Conservation (phyloP, 2,888 invertebrate genomes). For the Busseola fusca region DNA sequence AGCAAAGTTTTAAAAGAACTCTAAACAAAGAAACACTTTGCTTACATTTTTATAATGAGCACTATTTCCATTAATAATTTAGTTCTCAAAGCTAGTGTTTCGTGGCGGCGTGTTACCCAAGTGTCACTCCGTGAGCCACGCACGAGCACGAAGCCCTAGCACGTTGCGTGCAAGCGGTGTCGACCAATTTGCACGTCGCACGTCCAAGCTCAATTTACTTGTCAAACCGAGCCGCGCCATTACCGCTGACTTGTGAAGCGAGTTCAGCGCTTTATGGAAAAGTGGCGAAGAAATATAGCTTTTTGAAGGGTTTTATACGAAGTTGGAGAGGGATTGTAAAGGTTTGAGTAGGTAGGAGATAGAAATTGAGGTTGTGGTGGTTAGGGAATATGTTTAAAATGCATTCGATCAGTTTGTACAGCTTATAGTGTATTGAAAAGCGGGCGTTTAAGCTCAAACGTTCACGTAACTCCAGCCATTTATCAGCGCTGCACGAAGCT, state of each 20-base stretch:
- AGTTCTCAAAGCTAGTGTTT: conserved; percentile 57
- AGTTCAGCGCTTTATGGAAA: conserved; percentile 59
- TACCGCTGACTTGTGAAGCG: conserved; percentile 57
- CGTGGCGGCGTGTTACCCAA: conserved; percentile 58
- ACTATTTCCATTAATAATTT: conserved; percentile 57
- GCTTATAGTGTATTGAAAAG: neutral
- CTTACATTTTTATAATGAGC: conserved; percentile 37
- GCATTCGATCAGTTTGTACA: neutral
- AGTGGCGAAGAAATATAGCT: conserved; percentile 2
- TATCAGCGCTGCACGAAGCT: conserved; percentile 45
- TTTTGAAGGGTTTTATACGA: neutral
- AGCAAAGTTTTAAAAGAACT: conserved; percentile 3
- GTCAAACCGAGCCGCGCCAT: conserved; percentile 78
- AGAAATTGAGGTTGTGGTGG: neutral
- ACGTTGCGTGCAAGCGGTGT: conserved; percentile 68
- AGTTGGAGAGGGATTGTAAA: neutral
- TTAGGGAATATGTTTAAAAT: neutral
- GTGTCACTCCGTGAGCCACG: conserved; percentile 69
- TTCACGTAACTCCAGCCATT: conserved; percentile 7
- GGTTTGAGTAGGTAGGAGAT: neutral
- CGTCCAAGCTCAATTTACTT: conserved; percentile 81
- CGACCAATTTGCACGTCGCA: conserved; percentile 84
- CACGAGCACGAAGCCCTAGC: conserved; percentile 56
- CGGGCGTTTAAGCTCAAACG: neutral
- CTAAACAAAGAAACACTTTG: conserved; percentile 38